Evolutionary conservation across 2,888 invertebrate species (phyloP).

Genomic region (Torymus tubicola): DNA sequence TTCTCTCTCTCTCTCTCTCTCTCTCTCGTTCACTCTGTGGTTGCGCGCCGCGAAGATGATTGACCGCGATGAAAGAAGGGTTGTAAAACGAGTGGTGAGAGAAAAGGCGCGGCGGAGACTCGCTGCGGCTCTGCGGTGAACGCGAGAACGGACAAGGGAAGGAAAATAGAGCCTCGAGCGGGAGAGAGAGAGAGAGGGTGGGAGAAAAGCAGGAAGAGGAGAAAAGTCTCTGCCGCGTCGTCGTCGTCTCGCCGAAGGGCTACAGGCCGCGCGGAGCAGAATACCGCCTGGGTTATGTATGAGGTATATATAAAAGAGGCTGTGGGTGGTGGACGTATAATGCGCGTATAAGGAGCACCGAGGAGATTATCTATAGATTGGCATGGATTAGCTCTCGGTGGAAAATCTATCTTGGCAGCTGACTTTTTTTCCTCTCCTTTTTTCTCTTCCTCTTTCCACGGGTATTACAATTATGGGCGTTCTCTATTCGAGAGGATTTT

Average conservation of each 20-base stretch:
- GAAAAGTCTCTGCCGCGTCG: conserved; percentile 19
- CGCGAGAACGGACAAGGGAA: conserved; percentile 34
- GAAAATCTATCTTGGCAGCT: conserved; percentile 11
- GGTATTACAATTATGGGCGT: too few species aligned
- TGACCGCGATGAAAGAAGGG: conserved; percentile 61
- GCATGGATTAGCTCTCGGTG: conserved; percentile 26
- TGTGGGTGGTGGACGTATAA: conserved; percentile 9
- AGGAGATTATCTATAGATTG: conserved; percentile 44
- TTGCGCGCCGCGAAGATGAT: conserved; percentile 61
- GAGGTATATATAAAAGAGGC: background rate
- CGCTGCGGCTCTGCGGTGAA: conserved; percentile 14
- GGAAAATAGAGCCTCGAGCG: conserved; percentile 32
- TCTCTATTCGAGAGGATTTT: too few species aligned
- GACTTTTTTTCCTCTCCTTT: background rate
- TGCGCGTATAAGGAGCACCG: conserved; percentile 22
- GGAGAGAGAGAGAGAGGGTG: background rate
- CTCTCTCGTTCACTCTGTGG: background rate
- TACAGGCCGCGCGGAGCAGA: conserved; percentile 6
- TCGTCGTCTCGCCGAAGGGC: conserved; percentile 23
- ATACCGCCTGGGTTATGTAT: conserved; percentile 1
- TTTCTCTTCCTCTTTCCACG: background rate
- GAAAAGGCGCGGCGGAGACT: conserved; percentile 41
- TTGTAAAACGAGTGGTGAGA: conserved; percentile 52
- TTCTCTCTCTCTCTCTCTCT: too few species aligned
- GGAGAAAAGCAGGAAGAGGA: background rate